These are phyloP conservation scores for Plutomurus gul DNA, from an alignment of 1,140 invertebrate genomes.

Conservation along the genomic window DNA sequence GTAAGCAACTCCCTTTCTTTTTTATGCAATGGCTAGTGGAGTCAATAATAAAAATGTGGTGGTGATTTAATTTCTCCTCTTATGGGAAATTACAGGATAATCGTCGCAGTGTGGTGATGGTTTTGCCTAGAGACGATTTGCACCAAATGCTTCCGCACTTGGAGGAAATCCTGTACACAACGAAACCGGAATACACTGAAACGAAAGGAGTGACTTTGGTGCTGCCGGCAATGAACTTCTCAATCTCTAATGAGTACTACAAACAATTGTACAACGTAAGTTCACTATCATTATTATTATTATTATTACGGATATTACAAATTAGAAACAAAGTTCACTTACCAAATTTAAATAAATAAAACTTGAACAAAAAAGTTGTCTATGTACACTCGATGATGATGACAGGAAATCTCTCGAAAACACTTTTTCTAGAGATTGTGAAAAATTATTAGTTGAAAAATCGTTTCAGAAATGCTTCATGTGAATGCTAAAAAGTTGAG, in stretches of 20 bases:
- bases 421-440: no score
- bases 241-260: slow-evolving; percentile 37
- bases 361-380: no score
- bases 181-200: slow-evolving; percentile 35
- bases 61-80: not conserved
- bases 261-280: slow-evolving; percentile 37
- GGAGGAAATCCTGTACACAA: slow-evolving; percentile 3
- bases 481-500: no score
- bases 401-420: no score
- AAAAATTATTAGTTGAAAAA: no score
- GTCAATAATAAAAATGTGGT: not conserved
- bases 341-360: not conserved
- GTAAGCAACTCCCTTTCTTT: no score
- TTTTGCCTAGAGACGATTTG: slow-evolving; percentile 35
- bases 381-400: no score
- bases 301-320: not conserved
- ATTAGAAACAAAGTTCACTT: not conserved
- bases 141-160: slow-evolving; percentile 22
- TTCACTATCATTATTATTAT: not conserved
- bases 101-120: slow-evolving; percentile 29
- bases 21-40: no score
- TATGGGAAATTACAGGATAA: slow-evolving; percentile 26
- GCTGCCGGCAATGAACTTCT: slow-evolving; percentile 36
- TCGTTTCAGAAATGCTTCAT: no score
- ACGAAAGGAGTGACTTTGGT: slow-evolving; percentile 16